Conservation (phyloP, 2,888 invertebrate genomes). For the Latheticus oryzae region DNA sequence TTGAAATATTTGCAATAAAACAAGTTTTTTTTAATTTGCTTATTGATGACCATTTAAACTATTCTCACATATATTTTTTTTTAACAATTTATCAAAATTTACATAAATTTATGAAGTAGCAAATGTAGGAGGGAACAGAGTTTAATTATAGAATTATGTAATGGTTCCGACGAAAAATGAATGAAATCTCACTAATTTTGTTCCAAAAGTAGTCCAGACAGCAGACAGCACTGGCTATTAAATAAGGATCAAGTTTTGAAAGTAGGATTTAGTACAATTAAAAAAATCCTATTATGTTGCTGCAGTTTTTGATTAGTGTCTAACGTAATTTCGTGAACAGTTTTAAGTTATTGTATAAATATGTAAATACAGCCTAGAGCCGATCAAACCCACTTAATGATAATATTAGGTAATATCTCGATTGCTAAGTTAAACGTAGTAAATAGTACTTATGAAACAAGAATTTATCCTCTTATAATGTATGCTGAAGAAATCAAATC, state of each 20-base stretch:
- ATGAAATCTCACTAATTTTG: too few species aligned
- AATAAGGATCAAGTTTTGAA: slow-evolving; percentile 22
- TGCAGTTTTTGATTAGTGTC: slow-evolving; percentile 7
- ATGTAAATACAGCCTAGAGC: slow-evolving; percentile 32
- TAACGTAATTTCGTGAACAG: slow-evolving; percentile 23
- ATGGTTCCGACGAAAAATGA: too few species aligned
- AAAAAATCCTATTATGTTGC: slow-evolving; percentile 8
- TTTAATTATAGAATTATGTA: too few species aligned
- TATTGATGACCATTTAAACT: not conserved
- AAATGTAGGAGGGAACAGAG: too few species aligned
- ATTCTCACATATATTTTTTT: slow-evolving; percentile 3
- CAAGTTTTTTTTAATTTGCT: slow-evolving; percentile 1
- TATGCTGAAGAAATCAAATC: slow-evolving; percentile 32
- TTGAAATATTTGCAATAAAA: slow-evolving; percentile 11
- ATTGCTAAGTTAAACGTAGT: slow-evolving; percentile 12
- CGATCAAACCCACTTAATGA: slow-evolving; percentile 26
- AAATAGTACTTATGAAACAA: slow-evolving; percentile 24
- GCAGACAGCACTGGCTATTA: slow-evolving; percentile 6
- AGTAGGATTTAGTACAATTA: slow-evolving; percentile 24
- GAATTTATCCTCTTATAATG: slow-evolving; percentile 20
- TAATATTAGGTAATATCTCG: slow-evolving; percentile 33
- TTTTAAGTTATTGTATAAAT: slow-evolving; percentile 33
- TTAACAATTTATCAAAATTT: not conserved
- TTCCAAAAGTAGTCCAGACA: slow-evolving; percentile 26
- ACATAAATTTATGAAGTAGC: too few species aligned